phyloP scores from a whole-genome alignment of 1,140 invertebrate species.

The Coelopa frigida region DNA sequence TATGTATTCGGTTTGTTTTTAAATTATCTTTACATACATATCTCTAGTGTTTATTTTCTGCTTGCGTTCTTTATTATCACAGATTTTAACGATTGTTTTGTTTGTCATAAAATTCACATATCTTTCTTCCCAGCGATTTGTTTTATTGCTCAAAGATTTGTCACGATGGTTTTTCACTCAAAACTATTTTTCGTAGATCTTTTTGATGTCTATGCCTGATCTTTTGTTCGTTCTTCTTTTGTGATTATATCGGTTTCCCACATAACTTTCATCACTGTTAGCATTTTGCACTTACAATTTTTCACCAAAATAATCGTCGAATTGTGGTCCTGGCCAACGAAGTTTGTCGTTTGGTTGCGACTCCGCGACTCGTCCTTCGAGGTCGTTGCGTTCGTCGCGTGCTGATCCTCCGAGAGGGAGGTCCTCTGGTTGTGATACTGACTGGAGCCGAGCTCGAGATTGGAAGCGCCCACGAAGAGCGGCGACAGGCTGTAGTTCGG shows the following conservation, averaged over 20 bases:
- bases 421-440: conserved; percentile 26
- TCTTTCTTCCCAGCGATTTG: neutral
- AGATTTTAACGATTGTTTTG: no score
- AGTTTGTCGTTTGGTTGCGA: neutral
- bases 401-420: conserved; percentile 11
- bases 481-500: conserved; percentile 17
- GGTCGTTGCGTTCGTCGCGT: neutral
- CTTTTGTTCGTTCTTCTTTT: no score
- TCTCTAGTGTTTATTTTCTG: no score
- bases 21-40: no score
- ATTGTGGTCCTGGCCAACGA: conserved; percentile 4
- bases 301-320: conserved; percentile 9
- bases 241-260: neutral
- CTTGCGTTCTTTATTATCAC: no score
- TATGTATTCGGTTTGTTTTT: no score
- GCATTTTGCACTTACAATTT: conserved; percentile 8
- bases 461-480: conserved; percentile 23
- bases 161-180: neutral
- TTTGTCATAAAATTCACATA: no score
- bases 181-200: neutral
- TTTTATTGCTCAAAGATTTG: neutral
- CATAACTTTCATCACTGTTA: neutral
- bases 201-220: no score
- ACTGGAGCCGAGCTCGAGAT: conserved; percentile 16
- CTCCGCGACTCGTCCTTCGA: neutral